phyloP scores from a whole-genome alignment of 2,113 vertebrate species.

The Paradisaea rubra region DNA sequence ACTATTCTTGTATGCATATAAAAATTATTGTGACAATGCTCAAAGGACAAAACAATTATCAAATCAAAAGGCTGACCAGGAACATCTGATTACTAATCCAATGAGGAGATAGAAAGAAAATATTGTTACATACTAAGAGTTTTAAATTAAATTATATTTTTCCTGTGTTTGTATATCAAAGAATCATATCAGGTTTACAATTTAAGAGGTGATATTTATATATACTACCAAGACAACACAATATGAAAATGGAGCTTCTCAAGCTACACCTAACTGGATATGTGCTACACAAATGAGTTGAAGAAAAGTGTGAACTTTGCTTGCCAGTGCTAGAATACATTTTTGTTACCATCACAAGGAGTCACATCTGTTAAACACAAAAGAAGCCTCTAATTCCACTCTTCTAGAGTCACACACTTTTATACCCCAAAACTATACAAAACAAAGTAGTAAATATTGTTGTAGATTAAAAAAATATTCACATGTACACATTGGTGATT shows the following conservation, averaged over 20 bases:
- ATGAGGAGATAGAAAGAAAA: neutral
- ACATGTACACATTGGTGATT: neutral
- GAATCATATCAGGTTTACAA: neutral
- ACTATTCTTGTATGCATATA: neutral
- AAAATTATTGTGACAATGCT: neutral
- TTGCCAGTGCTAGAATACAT: neutral
- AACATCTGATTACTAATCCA: neutral
- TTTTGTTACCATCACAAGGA: neutral
- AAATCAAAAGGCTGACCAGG: neutral
- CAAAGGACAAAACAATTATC: neutral
- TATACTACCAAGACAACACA: neutral
- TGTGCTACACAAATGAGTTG: neutral
- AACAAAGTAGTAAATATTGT: neutral
- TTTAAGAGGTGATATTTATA: neutral
- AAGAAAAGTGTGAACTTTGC: neutral
- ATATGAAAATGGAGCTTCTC: neutral
- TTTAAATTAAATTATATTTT: neutral
- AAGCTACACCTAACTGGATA: neutral
- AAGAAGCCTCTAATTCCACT: neutral
- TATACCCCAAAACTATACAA: neutral
- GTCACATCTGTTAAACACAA: neutral
- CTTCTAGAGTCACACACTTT: neutral
- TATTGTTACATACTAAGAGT: neutral
- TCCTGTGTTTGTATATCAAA: neutral
- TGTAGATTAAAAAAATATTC: neutral